A percentile compares a stretch with the other conserved stretches of the same genome.
Conservation (phyloP, 1,140 invertebrate genomes). For the Drosophila tani region DNA sequence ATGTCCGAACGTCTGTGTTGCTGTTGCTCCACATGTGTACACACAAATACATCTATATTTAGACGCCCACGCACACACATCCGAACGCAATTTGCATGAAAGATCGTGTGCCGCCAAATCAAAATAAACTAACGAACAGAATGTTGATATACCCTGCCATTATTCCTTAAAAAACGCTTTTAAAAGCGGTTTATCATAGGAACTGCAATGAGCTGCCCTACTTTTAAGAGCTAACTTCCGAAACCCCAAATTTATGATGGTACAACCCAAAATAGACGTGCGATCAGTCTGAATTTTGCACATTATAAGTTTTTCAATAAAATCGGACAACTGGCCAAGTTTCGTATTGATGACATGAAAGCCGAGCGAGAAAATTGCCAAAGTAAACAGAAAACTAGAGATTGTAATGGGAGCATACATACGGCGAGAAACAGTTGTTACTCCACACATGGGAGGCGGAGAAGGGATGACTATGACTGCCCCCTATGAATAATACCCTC, state of each 20-base stretch:
- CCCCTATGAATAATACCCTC: slow-evolving; percentile 15
- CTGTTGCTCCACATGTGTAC: slow-evolving; percentile 18
- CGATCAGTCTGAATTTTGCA: slow-evolving; percentile 12
- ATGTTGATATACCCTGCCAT: background rate
- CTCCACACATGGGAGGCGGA: background rate
- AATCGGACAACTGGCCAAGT: background rate
- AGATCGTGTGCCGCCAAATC: slow-evolving; percentile 22
- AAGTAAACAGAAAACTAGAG: slow-evolving; percentile 10
- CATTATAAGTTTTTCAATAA: slow-evolving; percentile 5
- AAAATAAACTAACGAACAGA: background rate
- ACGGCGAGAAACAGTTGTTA: slow-evolving; percentile 4
- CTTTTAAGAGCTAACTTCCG: background rate
- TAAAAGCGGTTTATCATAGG: too few relatives aligned
- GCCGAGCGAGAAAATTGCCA: background rate
- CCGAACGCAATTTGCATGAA: slow-evolving; percentile 21
- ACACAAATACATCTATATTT: slow-evolving; percentile 34
- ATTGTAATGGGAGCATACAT: background rate
- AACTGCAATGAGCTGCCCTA: background rate
- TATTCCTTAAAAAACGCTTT: too few relatives aligned
- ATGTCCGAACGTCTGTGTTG: background rate
- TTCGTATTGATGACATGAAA: too few relatives aligned
- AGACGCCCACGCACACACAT: slow-evolving; percentile 31
- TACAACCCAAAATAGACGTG: slow-evolving; percentile 7
- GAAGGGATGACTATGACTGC: slow-evolving; percentile 4
- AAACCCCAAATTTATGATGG: background rate